Evolutionary conservation across 2,797 vertebrate species (phyloP), one percentile per base, ranked within the genome.

Genomic region (Megaceryle alcyon): DNA sequence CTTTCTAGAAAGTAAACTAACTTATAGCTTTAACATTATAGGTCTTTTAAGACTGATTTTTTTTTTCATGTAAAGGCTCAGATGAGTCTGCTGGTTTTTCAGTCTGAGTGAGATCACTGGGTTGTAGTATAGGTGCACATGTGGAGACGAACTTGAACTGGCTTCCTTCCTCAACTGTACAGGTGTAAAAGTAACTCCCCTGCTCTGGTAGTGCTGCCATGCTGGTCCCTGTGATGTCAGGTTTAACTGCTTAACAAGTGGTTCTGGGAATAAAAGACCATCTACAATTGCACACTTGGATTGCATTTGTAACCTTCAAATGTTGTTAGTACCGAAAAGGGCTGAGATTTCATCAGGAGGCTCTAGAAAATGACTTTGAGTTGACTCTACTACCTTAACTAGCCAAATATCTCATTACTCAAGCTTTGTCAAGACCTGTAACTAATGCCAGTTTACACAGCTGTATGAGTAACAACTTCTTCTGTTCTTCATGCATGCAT

Each of bases 181-280:
- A 0, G 35, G 6, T 2, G 0, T 14, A 13, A 2, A 3, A 61
- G 10, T 39, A 57, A n/a, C n/a, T 59, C 13, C 4, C 2, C 11
- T 85, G 75, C 46, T 86, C 1, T 1, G 20, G 41, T 56, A 64
- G 63, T 22, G 56, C 9, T 10, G 37, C 60, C 10, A 0, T 33
- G 14, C 63, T 4, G 7, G 14, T 43, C 3, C 10, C 21, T n/a
- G 9, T 77, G 31, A 31, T 80, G 26, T 59, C 10, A 5, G 2
- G 3, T 79, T 46, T 57, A 59, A 46, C 23, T 44, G 21, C 21
- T 69, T 39, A 60, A 59, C 11, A 57, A 70, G 14, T 35, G 14
- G 19, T 35, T 80, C 60, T 6, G 12, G 31, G 18, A 53, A 57
- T 37, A 35, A 14, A n/a, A 43, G 18, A 10, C 1, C 0, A 13